Conservation (phyloP, 2,797 vertebrate species). For the Distichodus sexfasciatus region DNA sequence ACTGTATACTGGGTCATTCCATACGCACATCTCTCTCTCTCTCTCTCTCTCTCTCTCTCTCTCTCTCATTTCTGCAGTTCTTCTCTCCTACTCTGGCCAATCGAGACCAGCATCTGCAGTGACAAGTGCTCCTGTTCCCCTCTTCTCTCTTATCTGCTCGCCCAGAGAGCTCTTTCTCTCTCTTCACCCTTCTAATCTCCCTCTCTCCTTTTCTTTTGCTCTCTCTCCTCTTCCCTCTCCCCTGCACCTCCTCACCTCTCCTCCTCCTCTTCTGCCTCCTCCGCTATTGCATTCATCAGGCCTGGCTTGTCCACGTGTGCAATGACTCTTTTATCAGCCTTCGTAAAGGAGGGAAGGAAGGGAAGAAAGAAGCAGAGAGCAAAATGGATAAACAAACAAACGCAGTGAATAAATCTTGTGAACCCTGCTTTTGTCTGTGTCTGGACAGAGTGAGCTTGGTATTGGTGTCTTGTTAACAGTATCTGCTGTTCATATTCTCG, state of each 20-base stretch:
- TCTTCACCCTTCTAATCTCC: slow-evolving; percentile 66
- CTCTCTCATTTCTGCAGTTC: neutral
- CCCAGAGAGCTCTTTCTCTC: slow-evolving; percentile 69
- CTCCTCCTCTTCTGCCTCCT: slow-evolving; percentile 21
- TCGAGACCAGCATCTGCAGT: slow-evolving; percentile 76
- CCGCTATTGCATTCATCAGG: slow-evolving; percentile 40
- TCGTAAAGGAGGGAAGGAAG: slow-evolving; percentile 32
- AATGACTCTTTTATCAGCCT: slow-evolving; percentile 56
- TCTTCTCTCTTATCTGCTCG: slow-evolving; percentile 82
- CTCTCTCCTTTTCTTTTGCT: slow-evolving; percentile 9
- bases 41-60: slow-evolving; percentile 7
- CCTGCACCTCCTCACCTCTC: slow-evolving; percentile 33
- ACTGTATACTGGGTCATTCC: slow-evolving; percentile 1
- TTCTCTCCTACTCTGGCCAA: slow-evolving; percentile 59
- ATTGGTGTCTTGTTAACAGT: slow-evolving; percentile 35
- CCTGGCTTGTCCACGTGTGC: slow-evolving; percentile 51
- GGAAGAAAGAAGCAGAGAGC: neutral
- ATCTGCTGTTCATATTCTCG: neutral
- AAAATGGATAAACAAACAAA: slow-evolving; percentile 46
- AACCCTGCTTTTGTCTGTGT: neutral
- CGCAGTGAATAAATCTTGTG: slow-evolving; percentile 28
- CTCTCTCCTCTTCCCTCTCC: slow-evolving; percentile 40
- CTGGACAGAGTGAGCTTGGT: slow-evolving; percentile 11
- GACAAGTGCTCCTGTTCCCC: slow-evolving; percentile 85
- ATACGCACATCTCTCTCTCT: neutral